A percentile compares a stretch with the other conserved stretches of the same genome.
These are phyloP conservation scores for Rhynchomys soricoides DNA, from an alignment of 2,113 vertebrate genomes.

Conservation along the genomic window DNA sequence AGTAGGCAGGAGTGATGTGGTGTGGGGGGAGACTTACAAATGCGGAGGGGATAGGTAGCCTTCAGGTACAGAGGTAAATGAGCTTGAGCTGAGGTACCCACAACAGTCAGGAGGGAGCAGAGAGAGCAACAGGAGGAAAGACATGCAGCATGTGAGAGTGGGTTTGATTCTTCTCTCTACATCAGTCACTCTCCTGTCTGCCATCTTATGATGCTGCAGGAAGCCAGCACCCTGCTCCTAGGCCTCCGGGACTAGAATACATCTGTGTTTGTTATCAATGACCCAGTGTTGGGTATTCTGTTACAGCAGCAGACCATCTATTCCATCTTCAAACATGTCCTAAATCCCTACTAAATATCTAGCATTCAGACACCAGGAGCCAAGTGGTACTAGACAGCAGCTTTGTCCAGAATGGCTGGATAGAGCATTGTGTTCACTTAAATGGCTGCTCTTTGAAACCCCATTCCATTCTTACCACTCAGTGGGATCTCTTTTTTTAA, in stretches of 20 bases:
- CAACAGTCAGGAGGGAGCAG: background rate
- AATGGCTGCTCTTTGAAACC: background rate
- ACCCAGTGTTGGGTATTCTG: background rate
- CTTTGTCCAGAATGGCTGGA: rapidly evolving
- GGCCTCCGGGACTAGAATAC: background rate
- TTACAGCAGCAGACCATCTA: background rate
- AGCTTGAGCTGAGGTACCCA: background rate
- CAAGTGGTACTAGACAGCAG: background rate
- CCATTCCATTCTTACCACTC: background rate
- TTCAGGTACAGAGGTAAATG: background rate
- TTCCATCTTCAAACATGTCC: background rate
- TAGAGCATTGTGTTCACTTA: background rate
- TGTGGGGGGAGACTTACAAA: background rate
- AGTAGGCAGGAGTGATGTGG: background rate
- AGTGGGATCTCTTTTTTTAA: background rate
- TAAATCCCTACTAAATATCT: background rate
- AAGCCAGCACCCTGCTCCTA: background rate
- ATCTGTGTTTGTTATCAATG: background rate
- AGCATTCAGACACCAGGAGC: no score
- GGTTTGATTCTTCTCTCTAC: background rate
- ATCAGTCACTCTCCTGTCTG: no score
- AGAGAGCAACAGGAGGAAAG: background rate
- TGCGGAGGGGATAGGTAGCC: background rate
- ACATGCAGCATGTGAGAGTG: background rate
- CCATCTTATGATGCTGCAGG: background rate